Percentiles rank a stretch among this genome's conserved stretches.
Conservation (phyloP, 2,888 invertebrate genomes). For the Boloria selene region DNA sequence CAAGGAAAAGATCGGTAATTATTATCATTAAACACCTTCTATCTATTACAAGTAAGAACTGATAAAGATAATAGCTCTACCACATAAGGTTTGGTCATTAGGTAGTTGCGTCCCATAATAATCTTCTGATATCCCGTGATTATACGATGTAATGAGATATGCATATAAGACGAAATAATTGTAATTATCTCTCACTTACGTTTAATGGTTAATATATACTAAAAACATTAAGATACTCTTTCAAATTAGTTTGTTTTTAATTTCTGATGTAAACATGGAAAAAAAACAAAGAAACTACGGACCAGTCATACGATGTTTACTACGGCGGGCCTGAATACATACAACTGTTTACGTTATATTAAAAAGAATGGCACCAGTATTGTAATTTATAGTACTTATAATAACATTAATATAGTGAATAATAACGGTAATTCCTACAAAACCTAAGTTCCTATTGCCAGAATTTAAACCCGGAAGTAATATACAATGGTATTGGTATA, state of each 20-base stretch:
- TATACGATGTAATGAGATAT: not conserved
- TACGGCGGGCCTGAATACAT: constrained; percentile 7
- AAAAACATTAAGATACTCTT: not conserved
- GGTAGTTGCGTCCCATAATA: constrained; percentile 3
- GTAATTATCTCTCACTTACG: too few species aligned
- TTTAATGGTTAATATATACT: too few species aligned
- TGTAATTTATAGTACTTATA: not conserved
- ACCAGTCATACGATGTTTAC: constrained; percentile 8
- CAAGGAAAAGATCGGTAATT: not conserved
- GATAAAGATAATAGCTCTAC: not conserved
- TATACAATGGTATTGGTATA: not conserved
- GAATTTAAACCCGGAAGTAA: not conserved
- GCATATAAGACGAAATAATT: not conserved
- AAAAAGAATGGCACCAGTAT: not conserved
- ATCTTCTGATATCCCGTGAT: constrained; percentile 12
- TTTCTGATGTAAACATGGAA: not conserved
- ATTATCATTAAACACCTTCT: not conserved
- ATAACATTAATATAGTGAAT: not conserved
- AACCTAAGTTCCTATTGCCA: not conserved
- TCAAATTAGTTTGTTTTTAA: not conserved
- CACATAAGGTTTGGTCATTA: constrained; percentile 13
- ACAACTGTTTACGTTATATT: constrained; percentile 14
- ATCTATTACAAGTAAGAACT: constrained; percentile 10
- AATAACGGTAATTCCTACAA: not conserved
- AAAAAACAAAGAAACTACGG: constrained; percentile 5